Percentiles rank a stretch among this genome's conserved stretches.
These are phyloP conservation scores for Schizotus pectinicornis DNA, from an alignment of 2,888 invertebrate species.

Conservation along the genomic window DNA sequence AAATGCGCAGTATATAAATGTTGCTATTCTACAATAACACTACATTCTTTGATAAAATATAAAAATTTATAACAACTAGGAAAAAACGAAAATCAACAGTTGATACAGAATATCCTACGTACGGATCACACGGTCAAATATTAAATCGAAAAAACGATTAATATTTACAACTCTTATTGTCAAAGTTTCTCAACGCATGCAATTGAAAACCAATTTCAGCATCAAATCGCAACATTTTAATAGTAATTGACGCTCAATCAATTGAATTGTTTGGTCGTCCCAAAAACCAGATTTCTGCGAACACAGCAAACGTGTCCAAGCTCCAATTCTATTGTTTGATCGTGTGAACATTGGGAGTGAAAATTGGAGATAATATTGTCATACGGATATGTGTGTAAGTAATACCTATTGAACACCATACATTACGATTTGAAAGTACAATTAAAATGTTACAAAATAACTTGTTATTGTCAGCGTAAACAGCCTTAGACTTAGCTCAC, in stretches of 20 bases:
- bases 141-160: conserved; percentile 21
- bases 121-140: conserved; percentile 25
- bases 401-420: conserved; percentile 25
- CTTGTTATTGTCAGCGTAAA: conserved; percentile 30
- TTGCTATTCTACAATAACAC: conserved; percentile 25
- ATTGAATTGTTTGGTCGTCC: conserved; percentile 1
- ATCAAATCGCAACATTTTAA: conserved; percentile 4
- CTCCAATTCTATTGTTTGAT: conserved; percentile 9
- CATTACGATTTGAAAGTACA: conserved; percentile 16
- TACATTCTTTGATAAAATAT: conserved; percentile 26
- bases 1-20: conserved; percentile 28
- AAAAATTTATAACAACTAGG: conserved; percentile 28
- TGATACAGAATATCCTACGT: conserved; percentile 19
- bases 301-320: too few species aligned
- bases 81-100: conserved; percentile 15
- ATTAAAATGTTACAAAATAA: conserved; percentile 23
- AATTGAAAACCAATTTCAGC: conserved; percentile 8
- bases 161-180: conserved; percentile 18
- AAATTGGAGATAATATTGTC: conserved; percentile 12
- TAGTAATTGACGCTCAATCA: conserved; percentile 5
- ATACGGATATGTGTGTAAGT: conserved; percentile 22
- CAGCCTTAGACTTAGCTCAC: conserved; percentile 33
- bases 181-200: conserved; percentile 13
- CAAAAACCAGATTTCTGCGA: conserved; percentile 6
- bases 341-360: conserved; percentile 15